A percentile compares a stretch with the other conserved stretches of the same genome.
Conservation (phyloP, 2,113 vertebrate genomes). For the Chauna torquata region DNA sequence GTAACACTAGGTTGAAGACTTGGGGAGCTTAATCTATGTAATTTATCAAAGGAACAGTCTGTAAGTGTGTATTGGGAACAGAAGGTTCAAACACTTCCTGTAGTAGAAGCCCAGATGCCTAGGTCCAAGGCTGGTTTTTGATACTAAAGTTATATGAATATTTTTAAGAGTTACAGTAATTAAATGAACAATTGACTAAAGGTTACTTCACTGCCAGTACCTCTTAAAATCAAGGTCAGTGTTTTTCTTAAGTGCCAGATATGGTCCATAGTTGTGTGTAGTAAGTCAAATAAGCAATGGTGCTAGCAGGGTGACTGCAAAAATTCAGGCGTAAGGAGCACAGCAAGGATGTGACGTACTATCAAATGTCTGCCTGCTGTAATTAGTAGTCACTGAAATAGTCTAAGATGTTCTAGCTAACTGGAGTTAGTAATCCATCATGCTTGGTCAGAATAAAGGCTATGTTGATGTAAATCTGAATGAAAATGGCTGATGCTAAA, state of each 20-base stretch:
- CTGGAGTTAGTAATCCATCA: not conserved
- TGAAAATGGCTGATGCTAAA: not conserved
- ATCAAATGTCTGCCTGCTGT: not conserved
- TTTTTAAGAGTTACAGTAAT: not conserved
- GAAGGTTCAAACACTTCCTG: not conserved
- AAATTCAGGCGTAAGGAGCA: not conserved
- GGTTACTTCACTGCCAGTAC: not conserved
- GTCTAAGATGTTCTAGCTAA: not conserved
- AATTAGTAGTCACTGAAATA: not conserved
- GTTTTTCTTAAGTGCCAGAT: not conserved
- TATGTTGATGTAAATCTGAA: not conserved
- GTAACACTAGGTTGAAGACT: not conserved
- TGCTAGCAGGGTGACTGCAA: not conserved
- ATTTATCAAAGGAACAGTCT: not conserved
- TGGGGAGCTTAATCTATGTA: not conserved
- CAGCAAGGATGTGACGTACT: fast-evolving
- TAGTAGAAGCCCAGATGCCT: not conserved
- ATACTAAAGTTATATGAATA: not conserved
- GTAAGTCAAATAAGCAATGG: not conserved
- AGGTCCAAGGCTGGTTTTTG: not conserved
- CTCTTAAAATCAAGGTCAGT: not conserved
- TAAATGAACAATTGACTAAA: not conserved
- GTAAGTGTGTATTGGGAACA: not conserved
- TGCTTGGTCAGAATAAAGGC: not conserved
- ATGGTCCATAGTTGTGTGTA: not conserved